These are phyloP conservation scores for Uloborus diversus DNA, from an alignment of 1,140 invertebrate species.

Conservation along the genomic window DNA sequence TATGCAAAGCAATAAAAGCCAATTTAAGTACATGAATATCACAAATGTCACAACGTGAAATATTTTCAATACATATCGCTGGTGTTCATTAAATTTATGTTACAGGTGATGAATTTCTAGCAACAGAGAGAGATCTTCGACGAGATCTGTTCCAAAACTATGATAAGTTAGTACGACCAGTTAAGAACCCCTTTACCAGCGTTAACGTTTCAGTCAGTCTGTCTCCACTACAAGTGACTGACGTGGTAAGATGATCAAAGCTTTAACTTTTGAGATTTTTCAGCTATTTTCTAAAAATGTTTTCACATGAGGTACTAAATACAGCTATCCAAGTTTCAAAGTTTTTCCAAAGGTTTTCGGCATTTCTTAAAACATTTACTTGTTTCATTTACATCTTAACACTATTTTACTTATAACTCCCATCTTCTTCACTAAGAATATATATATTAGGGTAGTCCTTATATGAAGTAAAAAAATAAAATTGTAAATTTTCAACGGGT, in stretches of 20 bases:
- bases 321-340: too few species aligned
- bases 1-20: too few species aligned
- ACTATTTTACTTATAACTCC: too few species aligned
- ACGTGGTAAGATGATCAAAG: background rate
- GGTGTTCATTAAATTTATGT: background rate
- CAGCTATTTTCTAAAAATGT: background rate
- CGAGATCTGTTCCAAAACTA: conserved; percentile 1
- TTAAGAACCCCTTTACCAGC: background rate
- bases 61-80: background rate
- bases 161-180: conserved; percentile 22
- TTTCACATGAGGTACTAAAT: background rate
- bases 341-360: too few species aligned
- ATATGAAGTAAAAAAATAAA: too few species aligned
- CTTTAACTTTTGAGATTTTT: background rate
- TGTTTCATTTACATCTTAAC: too few species aligned
- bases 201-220: background rate
- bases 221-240: background rate
- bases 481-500: too few species aligned
- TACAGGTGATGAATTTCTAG: background rate
- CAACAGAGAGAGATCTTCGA: conserved; percentile 1
- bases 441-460: too few species aligned
- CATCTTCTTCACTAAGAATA: too few species aligned
- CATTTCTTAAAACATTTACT: too few species aligned
- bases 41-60: too few species aligned
- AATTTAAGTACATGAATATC: too few species aligned